A percentile compares a stretch with the other conserved stretches of the same genome.
phyloP scores from a whole-genome alignment of 2,797 vertebrate species.

The Tokudaia muenninki region DNA sequence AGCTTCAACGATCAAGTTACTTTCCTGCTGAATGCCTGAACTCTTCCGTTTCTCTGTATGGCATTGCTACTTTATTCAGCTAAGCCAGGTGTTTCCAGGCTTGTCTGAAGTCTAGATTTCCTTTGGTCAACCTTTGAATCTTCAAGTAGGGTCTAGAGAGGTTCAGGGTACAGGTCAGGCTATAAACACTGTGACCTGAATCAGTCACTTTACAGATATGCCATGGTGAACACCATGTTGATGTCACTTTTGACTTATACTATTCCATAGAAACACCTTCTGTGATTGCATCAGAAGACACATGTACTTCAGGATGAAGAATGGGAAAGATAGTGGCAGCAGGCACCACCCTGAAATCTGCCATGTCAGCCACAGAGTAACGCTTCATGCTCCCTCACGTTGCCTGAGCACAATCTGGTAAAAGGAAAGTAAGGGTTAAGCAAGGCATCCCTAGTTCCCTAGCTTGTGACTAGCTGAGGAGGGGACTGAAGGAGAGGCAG shows the following conservation, averaged over 20 bases:
- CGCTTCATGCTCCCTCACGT: too few species aligned
- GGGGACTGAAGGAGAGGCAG: neutral
- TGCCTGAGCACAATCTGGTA: neutral
- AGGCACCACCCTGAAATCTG: neutral
- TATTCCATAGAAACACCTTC: neutral
- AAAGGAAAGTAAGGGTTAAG: neutral
- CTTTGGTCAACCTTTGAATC: neutral
- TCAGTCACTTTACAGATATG: neutral
- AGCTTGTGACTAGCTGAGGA: neutral
- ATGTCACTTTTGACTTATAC: neutral
- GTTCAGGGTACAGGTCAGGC: neutral
- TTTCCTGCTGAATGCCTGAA: neutral
- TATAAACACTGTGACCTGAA: neutral
- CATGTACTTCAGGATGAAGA: neutral
- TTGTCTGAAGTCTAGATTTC: neutral
- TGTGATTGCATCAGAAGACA: neutral
- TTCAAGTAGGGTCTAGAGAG: neutral
- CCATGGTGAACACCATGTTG: neutral
- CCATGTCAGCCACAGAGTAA: neutral
- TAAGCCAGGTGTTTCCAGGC: neutral
- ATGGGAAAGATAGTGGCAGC: neutral
- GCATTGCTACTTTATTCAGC: neutral
- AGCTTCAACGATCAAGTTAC: neutral
- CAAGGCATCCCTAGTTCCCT: neutral
- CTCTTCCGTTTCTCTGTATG: neutral